These are phyloP conservation scores for Peromyscus attwateri DNA, from an alignment of 2,797 vertebrate species.

Conservation along the genomic window DNA sequence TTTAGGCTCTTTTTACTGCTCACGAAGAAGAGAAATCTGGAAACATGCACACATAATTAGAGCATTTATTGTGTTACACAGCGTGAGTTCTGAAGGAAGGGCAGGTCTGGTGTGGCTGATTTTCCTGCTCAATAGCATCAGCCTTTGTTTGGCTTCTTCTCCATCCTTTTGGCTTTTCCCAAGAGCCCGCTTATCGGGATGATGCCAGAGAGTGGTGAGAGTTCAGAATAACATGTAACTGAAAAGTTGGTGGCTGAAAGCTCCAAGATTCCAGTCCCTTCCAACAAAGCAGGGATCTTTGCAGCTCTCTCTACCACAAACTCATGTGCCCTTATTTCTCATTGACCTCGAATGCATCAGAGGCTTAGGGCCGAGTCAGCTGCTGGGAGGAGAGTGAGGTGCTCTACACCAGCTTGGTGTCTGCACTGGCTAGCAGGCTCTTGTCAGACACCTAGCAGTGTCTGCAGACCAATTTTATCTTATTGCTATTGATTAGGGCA, in stretches of 20 bases:
- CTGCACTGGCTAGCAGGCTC: neutral
- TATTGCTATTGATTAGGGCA: neutral
- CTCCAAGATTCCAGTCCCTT: neutral
- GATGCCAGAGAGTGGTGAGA: neutral
- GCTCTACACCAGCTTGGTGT: neutral
- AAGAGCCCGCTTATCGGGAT: neutral
- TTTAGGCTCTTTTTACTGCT: slow-evolving; percentile 16
- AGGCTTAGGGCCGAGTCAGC: neutral
- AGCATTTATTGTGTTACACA: neutral
- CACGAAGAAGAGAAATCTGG: neutral
- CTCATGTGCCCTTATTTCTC: neutral
- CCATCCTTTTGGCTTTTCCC: neutral
- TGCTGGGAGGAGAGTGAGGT: neutral
- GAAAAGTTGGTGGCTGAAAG: neutral
- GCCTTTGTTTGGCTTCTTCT: neutral
- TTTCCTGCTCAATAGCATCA: neutral
- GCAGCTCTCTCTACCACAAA: neutral
- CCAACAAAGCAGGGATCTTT: neutral
- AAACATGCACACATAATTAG: neutral
- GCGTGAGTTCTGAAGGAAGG: neutral
- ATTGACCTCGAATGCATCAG: neutral
- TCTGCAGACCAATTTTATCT: neutral
- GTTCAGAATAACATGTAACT: neutral
- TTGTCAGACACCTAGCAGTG: neutral
- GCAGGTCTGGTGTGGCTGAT: neutral